Evolutionary conservation across 1,140 invertebrate genomes (phyloP), one percentile per base, ranked within the genome.

Genomic region (Drosophila elegans): DNA sequence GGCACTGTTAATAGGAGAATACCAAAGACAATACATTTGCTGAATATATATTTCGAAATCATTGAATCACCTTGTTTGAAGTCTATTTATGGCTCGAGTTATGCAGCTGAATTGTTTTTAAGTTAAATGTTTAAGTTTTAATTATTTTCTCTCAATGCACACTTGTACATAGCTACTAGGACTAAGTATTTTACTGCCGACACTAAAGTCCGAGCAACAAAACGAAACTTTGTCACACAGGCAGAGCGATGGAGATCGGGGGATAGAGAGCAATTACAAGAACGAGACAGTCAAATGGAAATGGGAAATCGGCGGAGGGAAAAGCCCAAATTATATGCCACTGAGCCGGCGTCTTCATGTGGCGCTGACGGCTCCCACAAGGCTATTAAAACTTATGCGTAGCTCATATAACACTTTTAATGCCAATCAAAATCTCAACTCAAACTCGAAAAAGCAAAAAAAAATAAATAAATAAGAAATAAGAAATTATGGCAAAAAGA

Each of bases 371-470:
- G 67, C n/a, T 49, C 60, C 72, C 72, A 21, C 61, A 66, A 83
- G 77, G 69, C 80, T 83, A 83, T 83, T 83, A 83, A 83, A 83
- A 83, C 80, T 83, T 83, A 66, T 83, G 69, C 74, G 74, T 83
- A 78, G 80, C 75, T 78, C 62, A 83, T 83, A 83, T 78, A 83
- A 78, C 80, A 83, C 75, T 83, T 83, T 83, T 83, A 83, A 83
- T 83, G 80, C 80, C 80, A 83, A 83, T 83, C 80, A 83, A 83
- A 83, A 74, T 78, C 79, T 52, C 60, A 78, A 48, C 59, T 61
- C 55, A 83, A 82, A 74, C 48, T 76, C 51, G 29, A 16, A 9
- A 13, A 9, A 36, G 13, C 38, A n/a, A 53, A 25, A 7, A 48
- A 9, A 62, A 55, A 46, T n/a, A 21, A 0, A 21, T 0, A 21